phyloP scores from a whole-genome alignment of 53 echinoderm and acorn worm species.

The Temnopleurus reevesii region DNA sequence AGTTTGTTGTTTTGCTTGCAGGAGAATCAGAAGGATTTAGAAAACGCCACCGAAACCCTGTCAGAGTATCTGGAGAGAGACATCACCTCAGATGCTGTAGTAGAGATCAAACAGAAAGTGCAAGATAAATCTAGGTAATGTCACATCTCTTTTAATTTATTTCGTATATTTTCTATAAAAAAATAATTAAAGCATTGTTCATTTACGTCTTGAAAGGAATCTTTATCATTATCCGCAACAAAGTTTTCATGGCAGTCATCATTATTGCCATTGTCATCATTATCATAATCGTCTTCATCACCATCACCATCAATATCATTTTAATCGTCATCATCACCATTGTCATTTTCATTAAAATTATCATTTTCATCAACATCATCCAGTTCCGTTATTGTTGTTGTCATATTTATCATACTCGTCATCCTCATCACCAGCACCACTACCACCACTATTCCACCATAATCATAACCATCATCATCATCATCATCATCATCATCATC shows the following conservation, averaged over 20 bases:
- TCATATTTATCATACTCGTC: neutral
- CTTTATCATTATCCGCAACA: no score
- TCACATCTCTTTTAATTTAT: no score
- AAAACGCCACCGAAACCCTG: slow-evolving; percentile 96
- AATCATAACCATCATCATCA: neutral
- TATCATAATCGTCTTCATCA: no score
- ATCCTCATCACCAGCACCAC: neutral
- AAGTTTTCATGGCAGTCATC: no score
- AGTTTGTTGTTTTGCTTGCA: slow-evolving; percentile 18
- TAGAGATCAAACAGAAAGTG: slow-evolving; percentile 97
- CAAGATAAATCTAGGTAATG: slow-evolving; percentile 99
- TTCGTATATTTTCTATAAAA: no score
- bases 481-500: neutral
- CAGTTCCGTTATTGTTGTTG: no score
- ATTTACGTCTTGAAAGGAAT: no score
- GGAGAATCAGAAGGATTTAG: slow-evolving; percentile 99
- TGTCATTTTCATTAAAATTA: neutral
- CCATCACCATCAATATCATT: neutral
- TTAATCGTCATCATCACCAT: neutral
- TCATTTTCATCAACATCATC: neutral
- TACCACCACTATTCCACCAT: neutral
- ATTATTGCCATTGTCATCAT: no score
- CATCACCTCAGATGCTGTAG: slow-evolving; percentile 89
- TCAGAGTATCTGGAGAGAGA: slow-evolving; percentile 98
- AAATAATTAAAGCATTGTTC: no score